A percentile compares a stretch with the other conserved stretches of the same genome.
phyloP scores from a whole-genome alignment of 2,113 vertebrate genomes.

The Sebastes fasciatus region DNA sequence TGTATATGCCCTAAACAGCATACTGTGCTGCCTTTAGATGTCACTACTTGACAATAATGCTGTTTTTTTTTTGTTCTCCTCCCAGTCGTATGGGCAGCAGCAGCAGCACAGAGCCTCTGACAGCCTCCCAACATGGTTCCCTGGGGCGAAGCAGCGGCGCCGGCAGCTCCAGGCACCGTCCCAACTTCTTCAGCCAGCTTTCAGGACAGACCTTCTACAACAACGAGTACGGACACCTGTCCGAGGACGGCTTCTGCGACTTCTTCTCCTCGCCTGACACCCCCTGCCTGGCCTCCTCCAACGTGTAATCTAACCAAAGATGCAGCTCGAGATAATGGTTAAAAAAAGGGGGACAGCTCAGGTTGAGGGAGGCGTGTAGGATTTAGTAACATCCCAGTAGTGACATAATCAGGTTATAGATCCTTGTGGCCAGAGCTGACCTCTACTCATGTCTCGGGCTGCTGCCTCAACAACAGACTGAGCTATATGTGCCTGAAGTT shows the following conservation, averaged over 20 bases:
- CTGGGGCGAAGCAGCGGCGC: slow-evolving; percentile 70
- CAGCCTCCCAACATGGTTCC: slow-evolving; percentile 71
- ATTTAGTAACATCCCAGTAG: slow-evolving; percentile 17
- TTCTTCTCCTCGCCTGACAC: slow-evolving; percentile 81
- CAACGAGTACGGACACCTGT: slow-evolving; percentile 94
- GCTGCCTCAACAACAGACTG: slow-evolving; percentile 69
- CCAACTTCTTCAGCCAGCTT: slow-evolving; percentile 82
- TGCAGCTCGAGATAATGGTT: neutral
- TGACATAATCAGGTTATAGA: slow-evolving; percentile 24
- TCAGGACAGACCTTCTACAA: slow-evolving; percentile 96
- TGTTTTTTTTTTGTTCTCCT: neutral
- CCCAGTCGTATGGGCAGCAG: slow-evolving; percentile 79
- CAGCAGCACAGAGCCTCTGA: slow-evolving; percentile 82
- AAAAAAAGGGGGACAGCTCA: neutral
- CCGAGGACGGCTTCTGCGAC: slow-evolving; percentile 83
- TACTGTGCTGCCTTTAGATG: too few species aligned
- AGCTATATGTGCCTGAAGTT: slow-evolving; percentile 61
- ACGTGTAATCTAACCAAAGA: slow-evolving; percentile 72
- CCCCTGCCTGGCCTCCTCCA: slow-evolving; percentile 73
- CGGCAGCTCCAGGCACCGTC: slow-evolving; percentile 68
- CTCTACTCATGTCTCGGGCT: slow-evolving; percentile 45
- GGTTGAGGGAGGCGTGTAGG: slow-evolving; percentile 13
- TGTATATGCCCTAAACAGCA: neutral
- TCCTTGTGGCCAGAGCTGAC: slow-evolving; percentile 16
- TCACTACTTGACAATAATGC: too few species aligned